Evolutionary conservation across 2,888 invertebrate species (phyloP).

Genomic region (Lobophora halterata): DNA sequence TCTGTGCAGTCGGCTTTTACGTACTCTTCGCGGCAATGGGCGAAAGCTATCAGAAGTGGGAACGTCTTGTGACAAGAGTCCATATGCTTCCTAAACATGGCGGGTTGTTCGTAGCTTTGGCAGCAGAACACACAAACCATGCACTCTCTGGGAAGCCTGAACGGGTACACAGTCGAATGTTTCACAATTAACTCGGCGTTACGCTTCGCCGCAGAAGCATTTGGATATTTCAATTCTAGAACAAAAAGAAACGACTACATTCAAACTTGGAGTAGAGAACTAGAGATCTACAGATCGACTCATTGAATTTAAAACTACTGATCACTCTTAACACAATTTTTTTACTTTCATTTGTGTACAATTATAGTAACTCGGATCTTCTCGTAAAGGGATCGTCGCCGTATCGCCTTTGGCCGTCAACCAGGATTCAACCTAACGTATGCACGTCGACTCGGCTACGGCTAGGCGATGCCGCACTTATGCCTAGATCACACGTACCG

Average conservation of each 20-base stretch:
- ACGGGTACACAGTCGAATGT: constrained; percentile 72
- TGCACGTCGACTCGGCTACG: no score
- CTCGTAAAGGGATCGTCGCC: no score
- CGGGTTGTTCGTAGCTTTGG: constrained; percentile 56
- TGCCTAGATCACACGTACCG: no score
- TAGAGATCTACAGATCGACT: no score
- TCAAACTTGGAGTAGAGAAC: constrained; percentile 39
- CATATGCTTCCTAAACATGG: constrained; percentile 62
- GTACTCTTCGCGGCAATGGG: constrained; percentile 59
- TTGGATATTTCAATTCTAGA: constrained; percentile 65
- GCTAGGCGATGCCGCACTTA: no score
- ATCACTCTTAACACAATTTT: no score
- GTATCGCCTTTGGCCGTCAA: no score
- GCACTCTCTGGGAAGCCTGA: constrained; percentile 64
- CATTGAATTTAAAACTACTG: no score
- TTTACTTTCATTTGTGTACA: no score
- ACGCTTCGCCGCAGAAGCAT: constrained; percentile 57
- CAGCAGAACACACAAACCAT: constrained; percentile 73
- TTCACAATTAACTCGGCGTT: constrained; percentile 70
- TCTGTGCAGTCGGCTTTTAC: constrained; percentile 66
- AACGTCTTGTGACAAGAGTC: constrained; percentile 56
- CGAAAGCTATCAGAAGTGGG: constrained; percentile 57
- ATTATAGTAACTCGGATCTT: no score
- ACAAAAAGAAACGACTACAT: constrained; percentile 74
- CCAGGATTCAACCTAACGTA: no score